Evolutionary conservation across 2,888 invertebrate genomes (phyloP).

Genomic region (Drosophila anomalata): DNA sequence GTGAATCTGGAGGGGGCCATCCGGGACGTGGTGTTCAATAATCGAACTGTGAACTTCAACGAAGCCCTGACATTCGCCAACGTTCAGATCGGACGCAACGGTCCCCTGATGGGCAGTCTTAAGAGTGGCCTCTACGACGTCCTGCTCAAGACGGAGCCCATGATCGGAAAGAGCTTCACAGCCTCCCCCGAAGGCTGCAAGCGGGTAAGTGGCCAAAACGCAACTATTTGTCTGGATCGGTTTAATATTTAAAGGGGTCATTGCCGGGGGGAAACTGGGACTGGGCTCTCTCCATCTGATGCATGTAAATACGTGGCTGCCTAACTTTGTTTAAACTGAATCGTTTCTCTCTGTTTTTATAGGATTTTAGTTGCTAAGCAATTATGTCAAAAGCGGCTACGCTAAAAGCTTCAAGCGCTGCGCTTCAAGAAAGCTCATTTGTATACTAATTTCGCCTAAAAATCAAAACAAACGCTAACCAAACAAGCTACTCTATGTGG

Average conservation of each 20-base stretch:
- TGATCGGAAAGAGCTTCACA: slow-evolving; percentile 83
- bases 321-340: slow-evolving; percentile 62
- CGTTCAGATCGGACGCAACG: slow-evolving; percentile 88
- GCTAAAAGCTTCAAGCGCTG: slow-evolving; percentile 73
- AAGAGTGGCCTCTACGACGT: slow-evolving; percentile 82
- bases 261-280: not conserved
- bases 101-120: slow-evolving; percentile 85
- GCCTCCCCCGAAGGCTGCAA: slow-evolving; percentile 86
- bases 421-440: slow-evolving; percentile 74
- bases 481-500: slow-evolving; percentile 76
- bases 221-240: not conserved
- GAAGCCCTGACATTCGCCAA: slow-evolving; percentile 87
- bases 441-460: slow-evolving; percentile 78
- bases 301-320: slow-evolving; percentile 63
- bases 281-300: slow-evolving; percentile 25
- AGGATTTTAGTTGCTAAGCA: slow-evolving; percentile 84
- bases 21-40: slow-evolving; percentile 92
- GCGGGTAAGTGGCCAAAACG: slow-evolving; percentile 83
- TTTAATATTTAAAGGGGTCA: not conserved
- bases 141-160: slow-evolving; percentile 85
- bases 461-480: slow-evolving; percentile 58
- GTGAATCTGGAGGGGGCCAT: slow-evolving; percentile 90
- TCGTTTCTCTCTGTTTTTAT: slow-evolving; percentile 80
- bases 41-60: slow-evolving; percentile 87
- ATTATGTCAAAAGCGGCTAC: slow-evolving; percentile 63